phyloP scores from a whole-genome alignment of 2,888 invertebrate genomes.

The Nesidiocoris tenuis region DNA sequence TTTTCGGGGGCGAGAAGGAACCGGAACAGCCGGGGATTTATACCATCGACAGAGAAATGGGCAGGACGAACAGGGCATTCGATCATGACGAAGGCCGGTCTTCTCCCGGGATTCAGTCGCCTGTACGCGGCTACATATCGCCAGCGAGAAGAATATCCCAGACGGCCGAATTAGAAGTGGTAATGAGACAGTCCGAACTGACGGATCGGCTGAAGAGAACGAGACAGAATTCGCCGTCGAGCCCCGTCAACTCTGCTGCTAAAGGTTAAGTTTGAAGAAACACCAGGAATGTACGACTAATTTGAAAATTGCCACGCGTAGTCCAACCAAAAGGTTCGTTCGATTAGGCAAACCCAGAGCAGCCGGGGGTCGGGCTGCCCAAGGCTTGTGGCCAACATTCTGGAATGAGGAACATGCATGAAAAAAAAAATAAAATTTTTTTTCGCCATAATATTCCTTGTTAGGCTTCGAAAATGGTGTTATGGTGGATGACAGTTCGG shows the following conservation, averaged over 20 bases:
- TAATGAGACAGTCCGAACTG: constrained; percentile 19
- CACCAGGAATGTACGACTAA: too few relatives aligned
- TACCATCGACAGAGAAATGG: constrained; percentile 44
- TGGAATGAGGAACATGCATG: too few relatives aligned
- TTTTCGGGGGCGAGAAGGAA: constrained; percentile 28
- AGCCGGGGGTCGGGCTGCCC: too few relatives aligned
- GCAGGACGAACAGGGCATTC: constrained; percentile 11
- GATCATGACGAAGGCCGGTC: constrained; percentile 4
- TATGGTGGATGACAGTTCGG: too few relatives aligned
- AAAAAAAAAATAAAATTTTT: too few relatives aligned
- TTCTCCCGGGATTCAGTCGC: not conserved
- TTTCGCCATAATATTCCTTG: too few relatives aligned
- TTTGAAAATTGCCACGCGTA: too few relatives aligned
- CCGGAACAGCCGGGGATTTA: constrained; percentile 38
- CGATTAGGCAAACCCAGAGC: too few relatives aligned
- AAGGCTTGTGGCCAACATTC: too few relatives aligned
- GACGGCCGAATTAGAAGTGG: not conserved
- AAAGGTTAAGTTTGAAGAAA: constrained; percentile 2
- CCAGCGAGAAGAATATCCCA: not conserved
- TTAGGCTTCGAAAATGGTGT: too few relatives aligned
- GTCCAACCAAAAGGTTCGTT: too few relatives aligned
- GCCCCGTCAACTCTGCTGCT: constrained; percentile 14
- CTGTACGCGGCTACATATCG: constrained; percentile 12
- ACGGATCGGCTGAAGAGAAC: constrained; percentile 26
- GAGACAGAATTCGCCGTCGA: not conserved